Evolutionary conservation across 1,140 invertebrate genomes (phyloP).

Genomic region (Ladona fulva): DNA sequence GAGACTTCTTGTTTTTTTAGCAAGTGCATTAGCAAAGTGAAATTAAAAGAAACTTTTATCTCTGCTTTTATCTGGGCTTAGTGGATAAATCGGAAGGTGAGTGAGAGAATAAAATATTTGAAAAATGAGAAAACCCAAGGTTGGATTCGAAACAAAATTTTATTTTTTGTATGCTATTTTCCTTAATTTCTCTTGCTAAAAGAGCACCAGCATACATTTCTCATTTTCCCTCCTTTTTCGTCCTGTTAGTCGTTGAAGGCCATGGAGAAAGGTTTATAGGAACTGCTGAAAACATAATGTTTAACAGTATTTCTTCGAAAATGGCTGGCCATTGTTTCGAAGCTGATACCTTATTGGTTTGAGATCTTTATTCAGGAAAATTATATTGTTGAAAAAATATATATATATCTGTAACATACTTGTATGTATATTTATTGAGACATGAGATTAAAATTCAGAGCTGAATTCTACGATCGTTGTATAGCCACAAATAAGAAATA

Average conservation of each 20-base stretch:
- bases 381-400: not conserved
- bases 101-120: not conserved
- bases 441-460: not conserved
- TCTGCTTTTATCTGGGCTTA: not conserved
- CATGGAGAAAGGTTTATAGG: not conserved
- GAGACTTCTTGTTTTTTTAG: not conserved
- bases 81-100: not conserved
- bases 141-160: not conserved
- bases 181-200: not conserved
- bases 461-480: not conserved
- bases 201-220: not conserved
- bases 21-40: slow-evolving; percentile 5
- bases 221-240: not conserved
- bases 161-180: not conserved
- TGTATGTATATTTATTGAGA: not conserved
- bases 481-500: not conserved
- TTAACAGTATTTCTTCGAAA: slow-evolving; percentile 2
- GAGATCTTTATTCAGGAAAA: not conserved
- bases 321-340: slow-evolving; percentile 3
- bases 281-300: not conserved
- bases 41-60: not conserved
- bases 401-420: not conserved
- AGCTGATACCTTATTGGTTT: not conserved
- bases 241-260: not conserved
- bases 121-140: not conserved